Base-by-base conservation (phyloP, 2,113 vertebrate species). In the Cyrtonyx montezumae region DNA sequence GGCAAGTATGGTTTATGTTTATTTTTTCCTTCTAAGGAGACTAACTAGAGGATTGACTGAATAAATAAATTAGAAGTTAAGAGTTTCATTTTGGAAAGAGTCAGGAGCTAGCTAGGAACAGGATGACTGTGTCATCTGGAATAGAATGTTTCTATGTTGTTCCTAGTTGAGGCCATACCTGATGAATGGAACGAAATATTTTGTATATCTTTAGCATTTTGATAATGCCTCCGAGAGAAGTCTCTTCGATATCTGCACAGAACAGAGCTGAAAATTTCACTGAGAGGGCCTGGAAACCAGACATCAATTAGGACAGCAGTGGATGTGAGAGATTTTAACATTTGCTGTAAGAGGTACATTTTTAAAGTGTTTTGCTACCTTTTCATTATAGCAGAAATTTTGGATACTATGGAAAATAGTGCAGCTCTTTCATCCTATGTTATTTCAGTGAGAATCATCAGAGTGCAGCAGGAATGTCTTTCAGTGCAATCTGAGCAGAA, bases 1-100 rank as follows among this genome's bases (percentile, higher is more conserved):
- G 25, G 30, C 89, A 88, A 92, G 70, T 18, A n/a, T 0, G 2
- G 0, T 0, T 3, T 82, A 87, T 87, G 46, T 79, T 90, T 88
- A 14, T 86, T 20, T 18, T 9, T 18, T n/a, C 5, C 46, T 55
- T 53, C 26, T 70, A 65, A 49, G 14, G 17, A 77, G 82, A 79
- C 79, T 74, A 91, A 59, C 25, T 90, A 48, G 42, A 85, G 78
- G 51, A 76, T 73, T 65, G 65, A 51, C 79, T 49, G 83, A 90
- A 65, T 67, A 82, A 71, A 82, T 68, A 79, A 87, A 92, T 93
- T 71, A 62, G 58, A 71, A 91, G 83, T 84, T 87, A 79, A 82
- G 84, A 42, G 53, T 74, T 92, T 93, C 21, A 42, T 68, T 66
- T 73, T 81, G 37, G 59, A 32, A 69, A 46, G 25, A 62, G 22